These are phyloP conservation scores for Emys orbicularis DNA, from an alignment of 2,797 vertebrate species.

Conservation along the genomic window DNA sequence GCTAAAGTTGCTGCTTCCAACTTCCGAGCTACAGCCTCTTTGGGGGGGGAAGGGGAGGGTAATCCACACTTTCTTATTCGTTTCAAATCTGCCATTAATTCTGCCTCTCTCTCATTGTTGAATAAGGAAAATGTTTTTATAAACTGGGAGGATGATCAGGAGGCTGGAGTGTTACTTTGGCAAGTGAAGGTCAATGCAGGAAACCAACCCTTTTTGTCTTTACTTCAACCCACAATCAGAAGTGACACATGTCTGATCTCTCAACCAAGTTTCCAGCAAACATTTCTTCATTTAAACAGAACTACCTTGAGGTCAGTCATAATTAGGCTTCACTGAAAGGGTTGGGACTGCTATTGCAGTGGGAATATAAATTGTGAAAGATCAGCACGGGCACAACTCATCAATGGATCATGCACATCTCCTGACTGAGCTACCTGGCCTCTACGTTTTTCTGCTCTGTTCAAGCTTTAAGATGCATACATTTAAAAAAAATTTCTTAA, in stretches of 20 bases:
- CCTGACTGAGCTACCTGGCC: not conserved
- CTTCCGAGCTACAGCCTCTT: not conserved
- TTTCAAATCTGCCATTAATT: slow-evolving; percentile 5
- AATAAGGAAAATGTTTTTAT: not conserved
- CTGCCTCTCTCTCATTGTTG: not conserved
- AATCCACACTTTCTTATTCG: not conserved
- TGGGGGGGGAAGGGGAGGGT: not conserved
- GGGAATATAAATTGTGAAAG: not conserved
- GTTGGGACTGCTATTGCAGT: not conserved
- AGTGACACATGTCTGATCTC: not conserved
- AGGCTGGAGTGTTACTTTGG: not conserved
- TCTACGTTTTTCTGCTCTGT: not conserved
- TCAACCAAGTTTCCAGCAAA: not conserved
- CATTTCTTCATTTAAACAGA: slow-evolving; percentile 10
- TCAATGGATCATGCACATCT: slow-evolving; percentile 12
- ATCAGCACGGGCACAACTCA: not conserved
- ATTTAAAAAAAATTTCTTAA: not conserved
- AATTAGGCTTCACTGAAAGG: slow-evolving; percentile 3
- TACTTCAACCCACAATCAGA: not conserved
- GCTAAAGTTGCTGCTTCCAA: not conserved
- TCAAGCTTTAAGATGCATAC: not conserved
- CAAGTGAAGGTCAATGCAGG: not conserved
- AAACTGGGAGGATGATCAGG: not conserved
- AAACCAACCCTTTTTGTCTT: fast-evolving
- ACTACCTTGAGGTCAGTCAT: not conserved